These are phyloP conservation scores for Cetoscarus ocellatus DNA, from an alignment of 2,797 vertebrate species.

Conservation along the genomic window DNA sequence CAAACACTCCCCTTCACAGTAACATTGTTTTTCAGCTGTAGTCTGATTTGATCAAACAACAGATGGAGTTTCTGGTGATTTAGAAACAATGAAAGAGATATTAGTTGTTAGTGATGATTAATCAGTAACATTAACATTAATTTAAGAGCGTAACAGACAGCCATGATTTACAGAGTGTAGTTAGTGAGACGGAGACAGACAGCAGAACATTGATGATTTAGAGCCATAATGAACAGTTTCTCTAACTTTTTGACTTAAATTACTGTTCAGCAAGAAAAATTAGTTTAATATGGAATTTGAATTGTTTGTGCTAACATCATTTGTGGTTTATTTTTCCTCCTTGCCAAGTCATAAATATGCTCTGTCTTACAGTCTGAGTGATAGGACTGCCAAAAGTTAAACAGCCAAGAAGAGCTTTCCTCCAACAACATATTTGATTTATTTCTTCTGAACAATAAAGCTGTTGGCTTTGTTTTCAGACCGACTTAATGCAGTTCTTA, in stretches of 20 bases:
- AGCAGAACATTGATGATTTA: not conserved
- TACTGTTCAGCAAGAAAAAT: not conserved
- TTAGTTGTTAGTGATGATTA: slow-evolving; percentile 31
- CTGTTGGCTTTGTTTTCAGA: too few species aligned
- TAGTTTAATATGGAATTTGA: not conserved
- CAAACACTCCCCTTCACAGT: too few species aligned
- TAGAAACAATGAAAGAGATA: slow-evolving; percentile 21
- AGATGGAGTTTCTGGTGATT: slow-evolving; percentile 29
- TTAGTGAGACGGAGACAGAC: not conserved
- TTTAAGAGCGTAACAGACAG: slow-evolving; percentile 22
- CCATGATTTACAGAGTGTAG: slow-evolving; percentile 6
- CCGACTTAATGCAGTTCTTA: too few species aligned
- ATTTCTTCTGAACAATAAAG: too few species aligned
- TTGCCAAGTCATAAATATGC: too few species aligned
- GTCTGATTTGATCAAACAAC: slow-evolving; percentile 16
- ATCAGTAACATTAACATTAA: slow-evolving; percentile 32
- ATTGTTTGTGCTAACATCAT: not conserved
- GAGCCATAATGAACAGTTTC: not conserved
- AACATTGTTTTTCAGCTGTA: not conserved
- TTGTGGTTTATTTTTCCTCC: slow-evolving; percentile 1
- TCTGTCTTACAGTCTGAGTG: too few species aligned
- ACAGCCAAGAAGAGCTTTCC: too few species aligned
- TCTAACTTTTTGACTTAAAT: not conserved
- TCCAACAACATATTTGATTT: too few species aligned
- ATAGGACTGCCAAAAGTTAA: too few species aligned